phyloP scores from a whole-genome alignment of 2,113 vertebrate species.

The Onychostoma macrolepis region DNA sequence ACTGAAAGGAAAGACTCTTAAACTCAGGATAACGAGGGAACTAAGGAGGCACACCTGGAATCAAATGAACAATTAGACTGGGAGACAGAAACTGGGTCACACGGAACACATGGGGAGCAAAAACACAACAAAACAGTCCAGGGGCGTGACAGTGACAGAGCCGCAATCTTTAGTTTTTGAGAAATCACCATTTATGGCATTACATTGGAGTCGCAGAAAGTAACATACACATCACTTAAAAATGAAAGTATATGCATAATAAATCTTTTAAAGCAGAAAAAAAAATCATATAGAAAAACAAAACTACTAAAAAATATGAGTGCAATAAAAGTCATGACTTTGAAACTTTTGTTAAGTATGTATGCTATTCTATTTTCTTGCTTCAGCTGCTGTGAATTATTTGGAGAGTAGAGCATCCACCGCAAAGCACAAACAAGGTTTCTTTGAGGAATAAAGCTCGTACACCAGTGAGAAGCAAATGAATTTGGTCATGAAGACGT shows the following conservation, averaged over 20 bases:
- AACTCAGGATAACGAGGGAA: too few relatives aligned
- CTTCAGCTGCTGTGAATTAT: not conserved
- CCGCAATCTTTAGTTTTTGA: not conserved
- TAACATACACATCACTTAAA: not conserved
- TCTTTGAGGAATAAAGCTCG: not conserved
- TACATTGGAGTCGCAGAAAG: not conserved
- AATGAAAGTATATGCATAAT: not conserved
- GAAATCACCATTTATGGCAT: not conserved
- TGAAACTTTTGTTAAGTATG: not conserved
- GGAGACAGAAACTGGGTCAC: too few relatives aligned
- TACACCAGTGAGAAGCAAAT: slow-evolving; percentile 15
- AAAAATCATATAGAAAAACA: not conserved
- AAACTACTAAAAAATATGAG: not conserved
- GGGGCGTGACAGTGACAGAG: too few relatives aligned
- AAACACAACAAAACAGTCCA: too few relatives aligned
- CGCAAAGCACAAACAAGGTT: slow-evolving; percentile 32
- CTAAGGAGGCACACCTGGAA: too few relatives aligned
- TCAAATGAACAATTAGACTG: too few relatives aligned
- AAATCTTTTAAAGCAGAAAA: not conserved
- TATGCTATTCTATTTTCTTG: not conserved
- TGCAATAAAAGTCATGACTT: not conserved
- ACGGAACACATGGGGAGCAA: too few relatives aligned
- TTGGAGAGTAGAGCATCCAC: not conserved
- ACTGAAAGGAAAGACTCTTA: too few relatives aligned
- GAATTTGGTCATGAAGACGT: slow-evolving; percentile 43